Evolutionary conservation across 1,140 invertebrate species (phyloP), one percentile per base, ranked within the genome.

Genomic region (Halesus radiatus): DNA sequence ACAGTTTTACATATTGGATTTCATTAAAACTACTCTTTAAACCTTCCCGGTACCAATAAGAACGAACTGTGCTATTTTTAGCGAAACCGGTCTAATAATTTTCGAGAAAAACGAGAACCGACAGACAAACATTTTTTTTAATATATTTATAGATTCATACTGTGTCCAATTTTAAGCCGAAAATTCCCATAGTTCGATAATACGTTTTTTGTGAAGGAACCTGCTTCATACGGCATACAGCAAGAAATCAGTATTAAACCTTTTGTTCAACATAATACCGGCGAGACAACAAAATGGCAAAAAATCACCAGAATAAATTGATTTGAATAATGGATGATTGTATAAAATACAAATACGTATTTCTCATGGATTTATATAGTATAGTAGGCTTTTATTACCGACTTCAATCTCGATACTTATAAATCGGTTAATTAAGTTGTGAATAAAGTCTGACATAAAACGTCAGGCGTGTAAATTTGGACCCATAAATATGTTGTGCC

Each of bases 401-500:
- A 72, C 20, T 54, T 72, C 20, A 54, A 53, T 72, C n/a, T 29
- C 29, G 23, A 75, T 32, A 56, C 53, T 56, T 32, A 75, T 75
- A 56, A 75, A 75, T 75, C 53, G 72, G 72, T 75, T 75, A 60
- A 60, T 75, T 75, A 75, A 75, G 53, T 56, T 32, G 54, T 75
- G 54, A 58, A 75, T 58, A 75, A 29, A 32, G 29, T 75, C 26
- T 13, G 53, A 13, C 32, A 58, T 75, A 75, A 75, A 58, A 75
- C 72, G 29, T 18, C 53, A 58, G 72, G 72, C 26, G 72, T 56
- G 53, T 75, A 56, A 75, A 58, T 75, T 58, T 75, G 3, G 18
- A 75, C 56, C 54, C 77, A 72, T 79, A 79, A 79, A 79, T 73
- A 72, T 26, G 53, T 75, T 75, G 53, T 75, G 53, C 23, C 54